Evolutionary conservation across 2,113 vertebrate species (phyloP), one percentile per base, ranked within the genome.

Genomic region (Dipodomys merriami): DNA sequence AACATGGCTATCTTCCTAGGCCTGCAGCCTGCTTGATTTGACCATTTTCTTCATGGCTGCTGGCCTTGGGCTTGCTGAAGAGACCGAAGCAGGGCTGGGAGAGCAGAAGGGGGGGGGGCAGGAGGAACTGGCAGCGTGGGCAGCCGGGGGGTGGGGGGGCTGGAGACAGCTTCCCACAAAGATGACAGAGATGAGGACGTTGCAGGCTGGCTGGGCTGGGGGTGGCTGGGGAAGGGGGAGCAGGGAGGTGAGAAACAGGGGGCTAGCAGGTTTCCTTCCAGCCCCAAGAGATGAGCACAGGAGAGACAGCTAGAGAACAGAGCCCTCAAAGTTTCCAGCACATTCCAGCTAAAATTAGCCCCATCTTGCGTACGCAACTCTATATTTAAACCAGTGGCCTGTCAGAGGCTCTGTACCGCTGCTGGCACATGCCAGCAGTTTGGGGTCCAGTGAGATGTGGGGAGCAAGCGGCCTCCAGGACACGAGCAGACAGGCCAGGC

Each of bases 321-420:
- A 93, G 90, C 93, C 90, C 96, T 96, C 94, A 97, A 97, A 97
- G 94, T 96, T 97, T 96, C 95, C 94, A 96, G 96, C 90, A 86
- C 96, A 96, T 96, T 96, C 96, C 95, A 95, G 95, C 97, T 97
- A 97, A 97, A 97, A 97, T 97, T 97, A 97, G 96, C 88, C 92
- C 83, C 20, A 16, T 95, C 97, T 95, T 96, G 93, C 79, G 35
- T 95, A 76, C 30, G 62, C 74, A 91, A 35, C 95, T 96, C 96
- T 97, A 97, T 97, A 97, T 97, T 97, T 97, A 97, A 97, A 96
- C 94, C 88, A 44, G 60, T 39, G 96, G 96, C 85, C 91, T 97
- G 97, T 97, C 96, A 97, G 95, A 96, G 94, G 72, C 82, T 39
- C 91, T 27, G 94, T 0, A 64, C 82, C 73, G 82, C 6, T 77